Conservation (phyloP, 92 coral and sea anemone genomes). For the Actinernus sp. region DNA sequence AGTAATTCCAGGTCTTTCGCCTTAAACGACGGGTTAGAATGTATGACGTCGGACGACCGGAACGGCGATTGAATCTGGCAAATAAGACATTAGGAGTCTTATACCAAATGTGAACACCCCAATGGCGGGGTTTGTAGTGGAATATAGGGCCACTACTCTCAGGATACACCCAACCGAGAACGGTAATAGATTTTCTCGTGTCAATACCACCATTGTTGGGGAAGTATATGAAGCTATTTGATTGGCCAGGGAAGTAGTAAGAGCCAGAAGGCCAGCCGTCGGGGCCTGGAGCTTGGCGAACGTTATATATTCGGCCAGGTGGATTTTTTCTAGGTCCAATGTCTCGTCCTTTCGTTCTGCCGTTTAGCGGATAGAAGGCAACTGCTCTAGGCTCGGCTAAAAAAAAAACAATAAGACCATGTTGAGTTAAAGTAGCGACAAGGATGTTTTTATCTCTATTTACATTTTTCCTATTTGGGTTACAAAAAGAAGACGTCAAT, state of each 20-base stretch:
- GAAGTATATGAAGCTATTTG: constrained; percentile 71
- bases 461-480: too few species aligned
- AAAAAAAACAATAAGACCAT: not conserved
- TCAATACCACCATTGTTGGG: constrained; percentile 89
- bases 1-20: constrained; percentile 55
- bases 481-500: too few species aligned
- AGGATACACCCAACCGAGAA: constrained; percentile 82
- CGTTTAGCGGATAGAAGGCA: constrained; percentile 82
- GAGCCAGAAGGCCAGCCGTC: constrained; percentile 84
- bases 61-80: constrained; percentile 73
- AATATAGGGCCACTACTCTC: constrained; percentile 81
- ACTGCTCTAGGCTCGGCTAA: constrained; percentile 66
- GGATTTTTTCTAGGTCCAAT: constrained; percentile 70
- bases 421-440: too few species aligned
- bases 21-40: constrained; percentile 42
- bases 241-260: constrained; percentile 66
- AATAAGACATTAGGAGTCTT: constrained; percentile 47
- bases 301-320: constrained; percentile 65
- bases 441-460: too few species aligned
- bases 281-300: constrained; percentile 76
- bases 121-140: constrained; percentile 59
- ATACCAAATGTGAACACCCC: constrained; percentile 81
- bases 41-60: constrained; percentile 38
- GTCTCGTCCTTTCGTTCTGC: constrained; percentile 57
- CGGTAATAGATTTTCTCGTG: constrained; percentile 71